phyloP scores from a whole-genome alignment of 2,888 invertebrate genomes.

The Eristalis tenax region DNA sequence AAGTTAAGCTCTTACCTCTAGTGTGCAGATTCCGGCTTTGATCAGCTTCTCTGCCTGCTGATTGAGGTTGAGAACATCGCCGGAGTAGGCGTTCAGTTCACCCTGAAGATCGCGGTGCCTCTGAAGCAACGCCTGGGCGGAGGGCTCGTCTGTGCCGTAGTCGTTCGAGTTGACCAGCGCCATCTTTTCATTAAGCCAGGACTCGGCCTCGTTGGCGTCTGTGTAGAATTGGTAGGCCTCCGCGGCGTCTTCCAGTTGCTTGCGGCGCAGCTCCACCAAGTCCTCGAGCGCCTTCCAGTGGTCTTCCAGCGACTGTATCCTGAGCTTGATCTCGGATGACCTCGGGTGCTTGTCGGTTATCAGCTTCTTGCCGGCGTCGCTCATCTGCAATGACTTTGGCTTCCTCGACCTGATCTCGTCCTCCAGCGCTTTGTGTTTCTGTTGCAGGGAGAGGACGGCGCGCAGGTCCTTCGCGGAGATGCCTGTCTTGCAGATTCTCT shows the following conservation, averaged over 20 bases:
- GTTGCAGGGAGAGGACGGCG: slow-evolving; percentile 93
- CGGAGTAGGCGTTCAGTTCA: slow-evolving; percentile 93
- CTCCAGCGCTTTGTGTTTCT: slow-evolving; percentile 94
- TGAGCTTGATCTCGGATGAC: slow-evolving; percentile 89
- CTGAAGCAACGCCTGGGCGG: slow-evolving; percentile 92
- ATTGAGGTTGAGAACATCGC: slow-evolving; percentile 91
- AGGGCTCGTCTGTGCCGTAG: slow-evolving; percentile 95
- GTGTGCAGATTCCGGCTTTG: slow-evolving; percentile 86
- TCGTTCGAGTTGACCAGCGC: slow-evolving; percentile 94
- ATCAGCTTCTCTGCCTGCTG: slow-evolving; percentile 90
- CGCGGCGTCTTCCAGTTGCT: slow-evolving; percentile 91
- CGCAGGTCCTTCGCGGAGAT: slow-evolving; percentile 96
- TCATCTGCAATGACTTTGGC: slow-evolving; percentile 87
- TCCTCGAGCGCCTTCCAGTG: slow-evolving; percentile 96
- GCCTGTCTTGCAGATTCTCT: slow-evolving; percentile 95
- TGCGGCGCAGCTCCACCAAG: slow-evolving; percentile 87
- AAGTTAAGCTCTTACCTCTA: slow-evolving; percentile 75
- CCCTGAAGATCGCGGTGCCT: slow-evolving; percentile 93
- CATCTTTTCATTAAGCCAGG: slow-evolving; percentile 98
- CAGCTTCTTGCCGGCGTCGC: slow-evolving; percentile 86
- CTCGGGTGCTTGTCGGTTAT: slow-evolving; percentile 92
- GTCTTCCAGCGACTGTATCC: slow-evolving; percentile 89
- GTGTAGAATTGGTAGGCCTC: slow-evolving; percentile 98
- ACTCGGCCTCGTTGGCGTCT: slow-evolving; percentile 98
- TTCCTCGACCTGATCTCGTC: slow-evolving; percentile 91